Conservation (phyloP, 2,113 vertebrate genomes). For the Forbesichthys agassizii region DNA sequence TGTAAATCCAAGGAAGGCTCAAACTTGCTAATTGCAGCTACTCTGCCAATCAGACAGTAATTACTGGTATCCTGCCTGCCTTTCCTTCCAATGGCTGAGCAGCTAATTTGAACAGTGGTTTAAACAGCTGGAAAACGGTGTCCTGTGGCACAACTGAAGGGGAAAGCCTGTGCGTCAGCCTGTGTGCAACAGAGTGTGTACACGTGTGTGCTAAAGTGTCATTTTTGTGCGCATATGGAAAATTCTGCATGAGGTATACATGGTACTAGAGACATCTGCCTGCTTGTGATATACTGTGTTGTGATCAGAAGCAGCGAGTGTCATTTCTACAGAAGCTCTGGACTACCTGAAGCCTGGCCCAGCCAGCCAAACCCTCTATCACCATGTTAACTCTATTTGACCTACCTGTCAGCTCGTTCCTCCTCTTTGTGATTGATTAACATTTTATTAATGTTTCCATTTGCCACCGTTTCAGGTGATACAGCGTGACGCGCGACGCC, state of each 20-base stretch:
- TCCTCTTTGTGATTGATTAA: conserved; percentile 65
- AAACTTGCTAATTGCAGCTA: conserved; percentile 82
- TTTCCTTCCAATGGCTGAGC: conserved; percentile 82
- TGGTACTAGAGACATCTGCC: conserved; percentile 48
- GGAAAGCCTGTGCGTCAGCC: conserved; percentile 34
- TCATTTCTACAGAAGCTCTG: conserved; percentile 31
- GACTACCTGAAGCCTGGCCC: not conserved
- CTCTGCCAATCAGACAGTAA: conserved; percentile 84
- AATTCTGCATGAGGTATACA: conserved; percentile 36
- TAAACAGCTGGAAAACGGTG: conserved; percentile 80
- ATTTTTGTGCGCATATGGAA: conserved; percentile 41
- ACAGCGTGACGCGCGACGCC: conserved; percentile 44
- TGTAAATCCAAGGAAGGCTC: conserved; percentile 62
- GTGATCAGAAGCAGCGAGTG: conserved; percentile 13
- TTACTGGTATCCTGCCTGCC: conserved; percentile 84
- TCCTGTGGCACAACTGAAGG: conserved; percentile 68
- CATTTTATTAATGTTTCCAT: conserved; percentile 70
- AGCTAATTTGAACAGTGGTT: conserved; percentile 80
- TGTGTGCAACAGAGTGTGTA: conserved; percentile 27
- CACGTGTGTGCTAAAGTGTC: not conserved
- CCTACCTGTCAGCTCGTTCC: conserved; percentile 45
- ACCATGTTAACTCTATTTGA: conserved; percentile 45
- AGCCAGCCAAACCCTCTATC: conserved; percentile 29
- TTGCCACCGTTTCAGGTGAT: conserved; percentile 59
- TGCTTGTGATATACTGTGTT: conserved; percentile 15